Evolutionary conservation across 1,140 invertebrate species (phyloP).

Genomic region (Diorhabda elongata): DNA sequence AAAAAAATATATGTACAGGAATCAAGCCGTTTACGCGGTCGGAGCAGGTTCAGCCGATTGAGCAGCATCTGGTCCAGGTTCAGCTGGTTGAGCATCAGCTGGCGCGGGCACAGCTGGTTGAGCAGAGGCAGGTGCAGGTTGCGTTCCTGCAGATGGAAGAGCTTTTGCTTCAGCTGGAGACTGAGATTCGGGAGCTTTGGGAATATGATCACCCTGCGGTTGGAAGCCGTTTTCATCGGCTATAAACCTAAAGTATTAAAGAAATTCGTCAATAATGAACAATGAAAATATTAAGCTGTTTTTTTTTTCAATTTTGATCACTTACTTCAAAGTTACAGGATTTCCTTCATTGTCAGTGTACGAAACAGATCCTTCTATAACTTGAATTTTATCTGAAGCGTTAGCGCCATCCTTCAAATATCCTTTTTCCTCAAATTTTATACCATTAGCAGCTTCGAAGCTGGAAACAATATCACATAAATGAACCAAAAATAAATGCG

Average conservation of each 20-base stretch:
- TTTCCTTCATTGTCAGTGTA: constrained; percentile 80
- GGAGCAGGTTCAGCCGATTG: too few species aligned
- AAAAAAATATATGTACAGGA: too few species aligned
- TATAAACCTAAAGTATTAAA: constrained; percentile 45
- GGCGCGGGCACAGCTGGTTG: too few species aligned
- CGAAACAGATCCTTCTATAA: constrained; percentile 67
- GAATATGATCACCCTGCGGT: constrained; percentile 67
- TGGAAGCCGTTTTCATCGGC: constrained; percentile 74
- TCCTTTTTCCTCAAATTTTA: constrained; percentile 62
- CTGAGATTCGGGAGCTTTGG: constrained; percentile 55
- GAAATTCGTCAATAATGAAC: too few species aligned
- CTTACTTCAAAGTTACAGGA: constrained; percentile 69
- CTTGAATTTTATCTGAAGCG: constrained; percentile 56
- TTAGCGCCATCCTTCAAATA: constrained; percentile 58
- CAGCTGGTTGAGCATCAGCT: too few species aligned
- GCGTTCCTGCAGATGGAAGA: too few species aligned
- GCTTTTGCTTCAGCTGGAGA: too few species aligned
- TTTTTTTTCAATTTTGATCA: constrained; percentile 25
- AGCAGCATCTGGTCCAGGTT: too few species aligned
- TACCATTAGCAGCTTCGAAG: constrained; percentile 72
- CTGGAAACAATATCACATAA: constrained; percentile 48
- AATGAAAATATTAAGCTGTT: too few species aligned
- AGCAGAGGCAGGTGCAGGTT: too few species aligned
- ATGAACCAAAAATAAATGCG: too few species aligned
- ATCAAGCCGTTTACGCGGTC: too few species aligned